Conservation (phyloP, 2,797 vertebrate species). For the Hoplostethus atlanticus region DNA sequence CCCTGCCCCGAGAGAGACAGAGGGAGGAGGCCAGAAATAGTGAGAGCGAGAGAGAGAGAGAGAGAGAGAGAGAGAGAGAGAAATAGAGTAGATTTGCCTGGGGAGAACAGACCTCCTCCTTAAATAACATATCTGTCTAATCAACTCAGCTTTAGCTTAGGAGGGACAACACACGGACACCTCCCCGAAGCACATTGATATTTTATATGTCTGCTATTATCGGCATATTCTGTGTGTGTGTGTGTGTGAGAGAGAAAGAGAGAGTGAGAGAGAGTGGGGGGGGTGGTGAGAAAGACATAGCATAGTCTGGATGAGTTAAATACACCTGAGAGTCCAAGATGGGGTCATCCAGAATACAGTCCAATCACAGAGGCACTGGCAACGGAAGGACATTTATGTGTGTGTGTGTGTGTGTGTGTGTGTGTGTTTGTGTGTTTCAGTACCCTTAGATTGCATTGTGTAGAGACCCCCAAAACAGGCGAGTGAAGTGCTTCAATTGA, state of each 20-base stretch:
- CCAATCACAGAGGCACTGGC: slow-evolving; percentile 19
- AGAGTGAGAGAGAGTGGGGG: slow-evolving; percentile 22
- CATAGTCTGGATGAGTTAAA: slow-evolving; percentile 7
- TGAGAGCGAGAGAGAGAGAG: background rate
- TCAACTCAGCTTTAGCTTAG: too few species aligned
- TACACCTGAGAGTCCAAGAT: background rate
- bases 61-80: background rate
- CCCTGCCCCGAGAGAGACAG: background rate
- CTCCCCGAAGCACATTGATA: too few species aligned
- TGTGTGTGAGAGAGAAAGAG: slow-evolving; percentile 4
- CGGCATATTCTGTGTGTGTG: too few species aligned
- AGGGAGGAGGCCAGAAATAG: slow-evolving; percentile 20
- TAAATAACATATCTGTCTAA: too few species aligned
- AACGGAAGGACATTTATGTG: slow-evolving; percentile 1
- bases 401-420: background rate
- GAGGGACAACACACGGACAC: too few species aligned
- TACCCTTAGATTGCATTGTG: slow-evolving; percentile 18
- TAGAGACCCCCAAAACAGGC: slow-evolving; percentile 37
- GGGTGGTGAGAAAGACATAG: slow-evolving; percentile 35
- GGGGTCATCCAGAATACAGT: slow-evolving; percentile 9
- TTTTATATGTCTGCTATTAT: too few species aligned
- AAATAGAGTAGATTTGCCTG: too few species aligned
- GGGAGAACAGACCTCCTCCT: too few species aligned
- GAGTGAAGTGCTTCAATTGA: slow-evolving; percentile 58
- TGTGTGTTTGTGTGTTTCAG: background rate